phyloP scores from a whole-genome alignment of 2,888 invertebrate species.

The Ochropacha duplaris region DNA sequence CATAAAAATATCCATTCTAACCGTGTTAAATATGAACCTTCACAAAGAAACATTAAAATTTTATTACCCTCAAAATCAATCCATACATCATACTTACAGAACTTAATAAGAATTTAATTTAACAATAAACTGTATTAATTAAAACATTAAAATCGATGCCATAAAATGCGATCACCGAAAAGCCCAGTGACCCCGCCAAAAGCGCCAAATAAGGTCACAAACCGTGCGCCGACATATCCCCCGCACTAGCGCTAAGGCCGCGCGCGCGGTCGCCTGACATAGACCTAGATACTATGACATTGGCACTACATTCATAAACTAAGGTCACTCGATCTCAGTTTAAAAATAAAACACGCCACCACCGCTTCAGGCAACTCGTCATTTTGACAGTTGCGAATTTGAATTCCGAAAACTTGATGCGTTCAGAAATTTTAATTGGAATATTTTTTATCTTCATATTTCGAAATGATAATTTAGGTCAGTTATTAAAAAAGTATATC shows the following conservation, averaged over 20 bases:
- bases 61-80: neutral
- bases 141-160: neutral
- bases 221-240: slow-evolving; percentile 42
- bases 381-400: slow-evolving; percentile 48
- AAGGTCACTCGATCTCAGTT: slow-evolving; percentile 73
- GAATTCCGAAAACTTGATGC: slow-evolving; percentile 21
- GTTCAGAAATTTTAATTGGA: neutral
- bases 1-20: too few relatives aligned
- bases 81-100: neutral
- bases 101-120: neutral
- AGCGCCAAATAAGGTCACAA: slow-evolving; percentile 54
- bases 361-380: slow-evolving; percentile 40
- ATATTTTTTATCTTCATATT: neutral
- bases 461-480: neutral
- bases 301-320: slow-evolving; percentile 81
- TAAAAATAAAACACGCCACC: slow-evolving; percentile 72
- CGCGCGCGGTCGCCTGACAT: slow-evolving; percentile 62
- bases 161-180: slow-evolving; percentile 29
- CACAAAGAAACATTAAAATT: too few relatives aligned
- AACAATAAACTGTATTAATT: neutral
- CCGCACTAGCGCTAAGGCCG: slow-evolving; percentile 58
- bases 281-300: slow-evolving; percentile 80
- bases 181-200: slow-evolving; percentile 44
- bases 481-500: neutral
- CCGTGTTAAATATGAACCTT: too few relatives aligned